Evolutionary conservation across 53 echinoderm and acorn worm species (phyloP), one percentile per base, ranked within the genome.

Genomic region (Holothuria leucospilota): DNA sequence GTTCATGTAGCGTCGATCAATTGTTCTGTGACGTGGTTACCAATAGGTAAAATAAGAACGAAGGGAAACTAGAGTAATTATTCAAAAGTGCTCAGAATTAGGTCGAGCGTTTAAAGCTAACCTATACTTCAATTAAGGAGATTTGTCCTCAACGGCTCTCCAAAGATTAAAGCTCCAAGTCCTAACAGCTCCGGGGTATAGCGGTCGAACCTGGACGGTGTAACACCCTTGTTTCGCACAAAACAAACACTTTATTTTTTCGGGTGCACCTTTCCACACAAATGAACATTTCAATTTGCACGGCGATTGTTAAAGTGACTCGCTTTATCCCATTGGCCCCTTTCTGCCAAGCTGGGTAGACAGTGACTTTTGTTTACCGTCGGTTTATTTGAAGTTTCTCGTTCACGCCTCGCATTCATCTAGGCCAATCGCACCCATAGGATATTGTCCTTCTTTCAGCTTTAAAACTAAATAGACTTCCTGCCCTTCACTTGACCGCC

Each of bases 171-270:
- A 80, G 80, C 80, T 80, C 28, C 80, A 58, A 80, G 60, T 34
- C 80, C 80, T 59, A 59, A 60, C 80, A 28, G 80, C 80, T 80
- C 61, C 80, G 80, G 80, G 80, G 80, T 27, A 80, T 59, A 80
- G 61, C 80, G 38, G 61, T 38, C 80, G 61, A 80, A 61, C 80
- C 60, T 59, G 34, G 27, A 61, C 80, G 5, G 80, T 61, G 61
- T 59, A 59, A 80, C 80, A 59, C 80, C 80, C 80, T 80, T 80
- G 80, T 80, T 80, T 80, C 80, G 30, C 38, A 58, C 80, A 53
- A 80, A 80, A 80, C 80, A 80, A 80, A 80, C 80, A 80, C 80
- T 80, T 80, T 80, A 80, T 80, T 80, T 80, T 80, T 80, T 80
- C 80, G 60, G 59, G 80, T 61, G 80, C 80, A 80, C 80, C 80